Conservation (phyloP, 2,888 invertebrate species). For the Tetragnatha montana region DNA sequence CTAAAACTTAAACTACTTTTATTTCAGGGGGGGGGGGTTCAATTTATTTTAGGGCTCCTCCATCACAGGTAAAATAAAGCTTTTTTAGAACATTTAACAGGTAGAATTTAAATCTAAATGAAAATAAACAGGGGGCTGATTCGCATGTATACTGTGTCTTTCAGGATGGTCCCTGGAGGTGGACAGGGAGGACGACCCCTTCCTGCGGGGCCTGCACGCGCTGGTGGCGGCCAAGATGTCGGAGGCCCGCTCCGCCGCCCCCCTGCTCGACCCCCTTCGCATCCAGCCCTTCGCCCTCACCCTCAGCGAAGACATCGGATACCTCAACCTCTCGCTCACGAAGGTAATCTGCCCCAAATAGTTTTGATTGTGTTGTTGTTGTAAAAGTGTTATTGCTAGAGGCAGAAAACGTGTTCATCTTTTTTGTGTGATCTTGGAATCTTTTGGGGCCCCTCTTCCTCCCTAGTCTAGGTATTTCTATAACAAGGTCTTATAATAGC, state of each 20-base stretch:
- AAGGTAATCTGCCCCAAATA: slow-evolving; percentile 36
- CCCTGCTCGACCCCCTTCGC: slow-evolving; percentile 59
- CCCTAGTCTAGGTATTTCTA: background rate
- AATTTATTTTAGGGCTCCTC: no score
- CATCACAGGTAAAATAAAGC: no score
- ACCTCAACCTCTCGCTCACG: slow-evolving; percentile 62
- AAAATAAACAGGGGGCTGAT: no score
- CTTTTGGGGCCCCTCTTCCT: background rate
- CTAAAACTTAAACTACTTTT: no score
- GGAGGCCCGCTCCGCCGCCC: slow-evolving; percentile 50
- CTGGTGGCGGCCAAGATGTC: slow-evolving; percentile 59
- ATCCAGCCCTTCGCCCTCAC: slow-evolving; percentile 60
- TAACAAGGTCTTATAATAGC: background rate
- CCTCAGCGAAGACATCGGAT: slow-evolving; percentile 63
- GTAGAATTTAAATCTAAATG: no score
- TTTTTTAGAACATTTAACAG: no score
- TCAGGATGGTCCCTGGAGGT: background rate
- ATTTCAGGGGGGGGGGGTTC: no score
- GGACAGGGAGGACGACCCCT: slow-evolving; percentile 43
- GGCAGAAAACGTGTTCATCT: background rate
- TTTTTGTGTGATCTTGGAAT: background rate
- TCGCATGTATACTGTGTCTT: no score
- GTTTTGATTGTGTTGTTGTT: background rate
- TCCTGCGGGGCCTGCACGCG: slow-evolving; percentile 53
- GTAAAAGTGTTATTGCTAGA: background rate